Percentiles rank a stretch among this genome's conserved stretches.
Evolutionary conservation across 30 jellyfish, hydroid and myxozoan species (phyloP).

Genomic region (Pseudorhiza aurosa): DNA sequence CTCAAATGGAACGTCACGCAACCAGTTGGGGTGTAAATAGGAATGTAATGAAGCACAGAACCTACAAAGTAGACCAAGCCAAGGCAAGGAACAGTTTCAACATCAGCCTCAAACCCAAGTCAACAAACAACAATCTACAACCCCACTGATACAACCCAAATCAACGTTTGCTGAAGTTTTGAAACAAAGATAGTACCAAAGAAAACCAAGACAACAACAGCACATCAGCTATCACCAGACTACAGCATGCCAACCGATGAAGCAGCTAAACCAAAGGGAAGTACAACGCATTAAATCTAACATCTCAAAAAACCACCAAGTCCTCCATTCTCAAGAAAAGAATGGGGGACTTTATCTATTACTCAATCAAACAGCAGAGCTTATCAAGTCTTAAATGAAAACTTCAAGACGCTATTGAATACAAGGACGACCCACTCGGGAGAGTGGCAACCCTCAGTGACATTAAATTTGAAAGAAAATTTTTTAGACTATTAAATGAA

Average conservation of each 20-base stretch:
- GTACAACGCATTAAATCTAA: not conserved
- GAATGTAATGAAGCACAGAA: not conserved
- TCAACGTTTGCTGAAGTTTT: not conserved
- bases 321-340: slow-evolving; percentile 6
- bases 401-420: not conserved
- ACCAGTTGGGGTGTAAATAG: not conserved
- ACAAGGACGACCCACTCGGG: slow-evolving; percentile 9
- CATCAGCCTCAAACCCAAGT: not conserved
- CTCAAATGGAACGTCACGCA: slow-evolving; percentile 4
- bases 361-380: not conserved
- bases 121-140: not conserved
- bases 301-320: not conserved
- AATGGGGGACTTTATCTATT: slow-evolving; percentile 1
- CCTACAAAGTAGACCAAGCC: not conserved
- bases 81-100: not conserved
- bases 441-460: not conserved
- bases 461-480: not conserved
- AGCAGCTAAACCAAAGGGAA: not conserved
- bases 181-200: not conserved
- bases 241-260: not conserved
- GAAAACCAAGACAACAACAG: slow-evolving; percentile 3
- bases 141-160: too few relatives aligned
- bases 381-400: not conserved
- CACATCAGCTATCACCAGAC: not conserved
- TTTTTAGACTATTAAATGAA: not conserved